Base-by-base conservation (phyloP, 2,113 vertebrate genomes). In the Peromyscus polionotus region DNA sequence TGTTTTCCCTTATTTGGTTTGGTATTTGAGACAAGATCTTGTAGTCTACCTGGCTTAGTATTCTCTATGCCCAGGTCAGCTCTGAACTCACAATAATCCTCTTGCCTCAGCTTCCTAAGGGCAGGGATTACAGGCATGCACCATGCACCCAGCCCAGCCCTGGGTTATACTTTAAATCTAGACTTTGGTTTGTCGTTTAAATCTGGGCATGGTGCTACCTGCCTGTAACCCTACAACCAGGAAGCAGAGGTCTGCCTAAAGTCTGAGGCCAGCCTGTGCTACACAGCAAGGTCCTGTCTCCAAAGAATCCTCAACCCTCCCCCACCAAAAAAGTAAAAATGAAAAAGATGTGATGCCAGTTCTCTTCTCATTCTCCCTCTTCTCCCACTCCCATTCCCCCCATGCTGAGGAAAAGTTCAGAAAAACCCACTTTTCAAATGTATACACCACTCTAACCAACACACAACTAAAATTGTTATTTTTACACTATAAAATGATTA, bases 401-500 rank as follows among this genome's bases (percentile, higher is more conserved):
- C 42, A 10, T 31, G 48, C 28, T 33, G 39, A 63, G 48, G 48
- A 42, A 61, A 54, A 54, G 54, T 13, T 54, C 54, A 54, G 33
- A n/a, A 81, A 79, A 73, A 51, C 26, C 8, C 54, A 79, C 31
- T 17, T 33, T 54, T 65, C n/a, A 54, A 93, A 72, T 90, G 73
- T 28, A 95, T 68, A 51, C 14, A 90, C 17, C 73, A 84, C 4
- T 51, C 54, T 68, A 19, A 19, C 72, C 39, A 26, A 33, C 72
- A 24, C 45, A 26, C 31, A 67, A 67, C 39, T 45, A 84, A 86
- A 73, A 80, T 42, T 28, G 39, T 51, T 80, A 42, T 80, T 73
- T 92, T 94, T 87, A 70, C 7, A 28, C 48, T 88, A 80, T 12
- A 59, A 81, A 92, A 90, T 63, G 3, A 61, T 93, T 75, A 90